Evolutionary conservation across 2,113 vertebrate species (phyloP), one percentile per base, ranked within the genome.

Genomic region (Macquaria ambigua): DNA sequence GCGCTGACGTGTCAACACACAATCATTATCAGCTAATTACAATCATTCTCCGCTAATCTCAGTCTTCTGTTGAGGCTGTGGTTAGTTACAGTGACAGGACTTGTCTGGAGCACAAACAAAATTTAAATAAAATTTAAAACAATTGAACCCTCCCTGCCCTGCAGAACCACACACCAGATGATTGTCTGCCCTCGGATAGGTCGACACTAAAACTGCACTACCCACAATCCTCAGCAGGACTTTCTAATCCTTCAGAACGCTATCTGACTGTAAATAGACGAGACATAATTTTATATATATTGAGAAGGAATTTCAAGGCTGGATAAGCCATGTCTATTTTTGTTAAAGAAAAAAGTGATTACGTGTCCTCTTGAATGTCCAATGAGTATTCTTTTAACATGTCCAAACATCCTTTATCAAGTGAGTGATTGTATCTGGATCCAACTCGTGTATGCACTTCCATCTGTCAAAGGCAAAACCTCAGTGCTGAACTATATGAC

Each of bases 261-360:
- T 94, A 90, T 92, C 85, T 91, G 87, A 93, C 89, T 96, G 96
- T 96, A 96, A 87, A 96, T 96, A 96, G 87, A 91, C 86, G 0
- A 94, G 91, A 94, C 92, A 90, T 93, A 92, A 92, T 94, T 94
- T 95, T 95, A 93, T 95, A 95, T 90, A 93, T 93, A 93, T 86
- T 89, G 79, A 95, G 92, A 95, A 89, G 93, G 96, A 96, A 94
- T 95, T 94, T 92, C 92, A 93, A 94, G 94, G 96, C 95, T 95
- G 95, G 94, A 94, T 76, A 94, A 94, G 95, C 95, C 94, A 1
- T 90, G 94, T 96, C 95, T 96, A 96, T 96, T 96, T 96, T 96
- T 96, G 94, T 96, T 96, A 95, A 95, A 95, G 87, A 81, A 84
- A 87, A 93, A 92, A 91, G 90, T 90, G 90, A 94, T 92, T 89